phyloP scores from a whole-genome alignment of 2,888 invertebrate genomes.

The Caenorhabditis doughertyi region DNA sequence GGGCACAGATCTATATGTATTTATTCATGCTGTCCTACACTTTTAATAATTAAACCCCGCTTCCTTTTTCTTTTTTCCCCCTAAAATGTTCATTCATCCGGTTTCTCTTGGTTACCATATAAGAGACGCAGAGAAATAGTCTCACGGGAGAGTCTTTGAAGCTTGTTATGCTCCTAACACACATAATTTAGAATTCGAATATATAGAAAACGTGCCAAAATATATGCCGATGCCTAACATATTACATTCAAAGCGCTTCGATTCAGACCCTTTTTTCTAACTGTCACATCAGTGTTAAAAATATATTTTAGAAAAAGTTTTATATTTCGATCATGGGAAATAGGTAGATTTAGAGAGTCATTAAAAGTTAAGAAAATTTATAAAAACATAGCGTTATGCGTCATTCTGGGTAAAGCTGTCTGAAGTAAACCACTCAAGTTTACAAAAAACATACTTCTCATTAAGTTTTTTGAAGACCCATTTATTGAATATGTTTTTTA shows the following conservation, averaged over 20 bases:
- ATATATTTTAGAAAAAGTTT: too few species aligned
- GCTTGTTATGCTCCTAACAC: slow-evolving; percentile 22
- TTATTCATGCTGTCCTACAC: slow-evolving; percentile 13
- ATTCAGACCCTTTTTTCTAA: too few species aligned
- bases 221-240: neutral
- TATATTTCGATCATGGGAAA: too few species aligned
- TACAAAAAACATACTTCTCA: too few species aligned
- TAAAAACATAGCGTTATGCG: too few species aligned
- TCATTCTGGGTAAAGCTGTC: too few species aligned
- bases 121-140: slow-evolving; percentile 18
- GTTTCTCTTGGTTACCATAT: slow-evolving; percentile 31
- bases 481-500: too few species aligned
- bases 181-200: slow-evolving; percentile 23
- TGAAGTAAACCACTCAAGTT: too few species aligned
- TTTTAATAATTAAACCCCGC: slow-evolving; percentile 24
- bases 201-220: neutral
- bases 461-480: too few species aligned
- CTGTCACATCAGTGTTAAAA: too few species aligned
- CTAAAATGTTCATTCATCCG: slow-evolving; percentile 4
- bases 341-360: too few species aligned
- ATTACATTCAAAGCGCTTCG: neutral
- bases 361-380: too few species aligned
- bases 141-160: slow-evolving; percentile 6
- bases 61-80: slow-evolving; percentile 18
- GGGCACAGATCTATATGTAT: slow-evolving; percentile 10